Conservation (phyloP, 2,113 vertebrate species). For the Platichthys flesus region DNA sequence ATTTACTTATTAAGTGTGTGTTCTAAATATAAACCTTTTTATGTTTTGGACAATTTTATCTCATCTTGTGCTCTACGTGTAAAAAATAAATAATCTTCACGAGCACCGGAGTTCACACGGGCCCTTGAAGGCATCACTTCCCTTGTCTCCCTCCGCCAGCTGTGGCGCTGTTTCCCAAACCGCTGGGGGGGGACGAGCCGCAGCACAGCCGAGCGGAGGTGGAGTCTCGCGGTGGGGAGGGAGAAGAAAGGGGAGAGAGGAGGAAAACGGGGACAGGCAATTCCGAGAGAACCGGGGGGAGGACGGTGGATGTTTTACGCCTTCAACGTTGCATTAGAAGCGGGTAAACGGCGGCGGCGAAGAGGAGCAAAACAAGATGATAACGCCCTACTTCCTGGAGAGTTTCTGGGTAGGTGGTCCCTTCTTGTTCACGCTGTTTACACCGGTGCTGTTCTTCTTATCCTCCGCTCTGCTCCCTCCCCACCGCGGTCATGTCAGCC, state of each 20-base stretch:
- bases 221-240: constrained; percentile 76
- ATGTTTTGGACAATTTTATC: no score
- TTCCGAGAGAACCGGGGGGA: constrained; percentile 75
- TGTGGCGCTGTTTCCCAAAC: constrained; percentile 72
- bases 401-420: constrained; percentile 90
- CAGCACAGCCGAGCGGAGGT: constrained; percentile 71
- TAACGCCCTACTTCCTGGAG: constrained; percentile 93
- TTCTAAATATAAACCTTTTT: no score
- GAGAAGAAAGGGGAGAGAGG: constrained; percentile 75
- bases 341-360: constrained; percentile 39
- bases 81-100: no score
- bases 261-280: constrained; percentile 76
- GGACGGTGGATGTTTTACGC: constrained; percentile 74
- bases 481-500: constrained; percentile 55
- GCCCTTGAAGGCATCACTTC: constrained; percentile 39
- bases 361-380: constrained; percentile 82
- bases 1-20: no score
- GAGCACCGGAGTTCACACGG: constrained; percentile 4
- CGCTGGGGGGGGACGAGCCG: background rate
- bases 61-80: background rate
- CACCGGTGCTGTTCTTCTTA: constrained; percentile 53
- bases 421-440: constrained; percentile 53
- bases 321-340: constrained; percentile 56
- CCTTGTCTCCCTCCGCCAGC: constrained; percentile 12
- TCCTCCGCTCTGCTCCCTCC: constrained; percentile 37